Conservation (phyloP, 2,113 vertebrate genomes). For the Apistogramma diplotaenia region DNA sequence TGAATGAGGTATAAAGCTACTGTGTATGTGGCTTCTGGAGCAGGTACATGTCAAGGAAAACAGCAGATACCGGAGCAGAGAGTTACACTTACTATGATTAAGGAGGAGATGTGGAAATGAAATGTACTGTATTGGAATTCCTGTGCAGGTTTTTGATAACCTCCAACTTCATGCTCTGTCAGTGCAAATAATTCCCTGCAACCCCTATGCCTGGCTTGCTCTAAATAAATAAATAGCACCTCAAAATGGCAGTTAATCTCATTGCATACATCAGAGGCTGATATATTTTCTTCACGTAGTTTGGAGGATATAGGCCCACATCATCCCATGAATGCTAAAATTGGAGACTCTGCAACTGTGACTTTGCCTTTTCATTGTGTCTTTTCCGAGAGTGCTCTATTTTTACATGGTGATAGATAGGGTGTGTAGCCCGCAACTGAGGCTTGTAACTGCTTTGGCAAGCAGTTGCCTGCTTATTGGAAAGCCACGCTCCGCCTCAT, state of each 20-base stretch:
- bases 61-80: background rate
- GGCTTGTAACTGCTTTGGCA: constrained; percentile 69
- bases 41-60: constrained; percentile 26
- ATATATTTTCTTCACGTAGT: constrained; percentile 45
- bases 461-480: constrained; percentile 59
- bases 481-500: constrained; percentile 69
- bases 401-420: constrained; percentile 61
- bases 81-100: constrained; percentile 41
- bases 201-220: constrained; percentile 50
- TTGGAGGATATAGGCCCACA: constrained; percentile 18
- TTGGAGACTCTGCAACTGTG: constrained; percentile 26
- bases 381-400: constrained; percentile 40
- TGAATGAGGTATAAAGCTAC: constrained; percentile 30
- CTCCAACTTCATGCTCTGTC: constrained; percentile 73
- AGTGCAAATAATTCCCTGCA: constrained; percentile 71
- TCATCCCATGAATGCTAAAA: constrained; percentile 53
- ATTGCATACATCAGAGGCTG: constrained; percentile 49
- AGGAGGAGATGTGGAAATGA: constrained; percentile 54
- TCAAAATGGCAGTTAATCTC: constrained; percentile 63
- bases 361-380: constrained; percentile 49
- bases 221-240: constrained; percentile 72
- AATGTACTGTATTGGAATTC: constrained; percentile 53
- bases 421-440: constrained; percentile 48
- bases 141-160: constrained; percentile 64
- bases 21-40: constrained; percentile 19